Evolutionary conservation across 2,113 vertebrate species (phyloP).

Genomic region (Holacanthus passer): DNA sequence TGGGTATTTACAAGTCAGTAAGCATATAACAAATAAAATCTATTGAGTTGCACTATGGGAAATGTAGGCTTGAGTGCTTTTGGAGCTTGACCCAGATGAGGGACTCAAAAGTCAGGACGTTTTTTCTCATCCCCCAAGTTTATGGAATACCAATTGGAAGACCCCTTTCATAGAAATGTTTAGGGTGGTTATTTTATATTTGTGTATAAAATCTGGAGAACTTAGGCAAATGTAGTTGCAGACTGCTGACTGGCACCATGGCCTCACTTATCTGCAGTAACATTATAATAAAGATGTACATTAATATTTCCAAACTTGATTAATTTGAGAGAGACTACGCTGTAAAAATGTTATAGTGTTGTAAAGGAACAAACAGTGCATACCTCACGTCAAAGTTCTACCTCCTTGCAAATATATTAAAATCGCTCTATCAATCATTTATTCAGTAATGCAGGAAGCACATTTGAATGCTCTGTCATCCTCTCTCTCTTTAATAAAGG

Average conservation of each 20-base stretch:
- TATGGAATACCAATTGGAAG: background rate
- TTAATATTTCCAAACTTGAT: background rate
- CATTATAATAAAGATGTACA: background rate
- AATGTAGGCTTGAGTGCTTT: background rate
- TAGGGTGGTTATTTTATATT: background rate
- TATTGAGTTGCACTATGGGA: background rate
- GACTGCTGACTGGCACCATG: background rate
- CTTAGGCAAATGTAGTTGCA: background rate
- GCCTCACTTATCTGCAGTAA: background rate
- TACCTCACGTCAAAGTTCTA: background rate
- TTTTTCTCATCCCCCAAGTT: too few species aligned
- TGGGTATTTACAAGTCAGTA: background rate
- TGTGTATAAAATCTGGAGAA: background rate
- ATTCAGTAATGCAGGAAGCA: background rate
- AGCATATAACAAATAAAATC: background rate
- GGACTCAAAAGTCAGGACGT: too few species aligned
- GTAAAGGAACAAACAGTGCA: too few species aligned
- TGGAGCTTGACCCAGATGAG: background rate
- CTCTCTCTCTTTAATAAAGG: slow-evolving; percentile 9
- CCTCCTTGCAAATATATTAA: slow-evolving; percentile 24
- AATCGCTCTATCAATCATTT: slow-evolving; percentile 38
- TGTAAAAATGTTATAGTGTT: background rate
- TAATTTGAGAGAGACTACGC: background rate
- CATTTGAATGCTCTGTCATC: slow-evolving; percentile 16
- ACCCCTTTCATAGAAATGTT: background rate